phyloP scores from a whole-genome alignment of 2,797 vertebrate species.

The Eleutherodactylus coqui region DNA sequence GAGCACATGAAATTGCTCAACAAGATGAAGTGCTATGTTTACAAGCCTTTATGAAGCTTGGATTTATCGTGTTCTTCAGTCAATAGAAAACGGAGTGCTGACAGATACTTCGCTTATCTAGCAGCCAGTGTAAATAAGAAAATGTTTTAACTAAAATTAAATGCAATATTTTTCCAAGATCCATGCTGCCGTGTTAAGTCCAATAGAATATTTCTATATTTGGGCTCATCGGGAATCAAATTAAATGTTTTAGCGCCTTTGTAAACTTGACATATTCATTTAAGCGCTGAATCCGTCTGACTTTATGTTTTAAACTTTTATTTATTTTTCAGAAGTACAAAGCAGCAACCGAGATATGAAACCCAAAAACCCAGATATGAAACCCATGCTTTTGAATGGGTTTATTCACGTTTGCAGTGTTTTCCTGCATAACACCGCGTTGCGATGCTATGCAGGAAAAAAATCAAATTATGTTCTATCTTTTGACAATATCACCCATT shows the following conservation, averaged over 20 bases:
- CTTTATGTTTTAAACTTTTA: neutral
- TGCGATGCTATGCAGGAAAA: no score
- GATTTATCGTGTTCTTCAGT: conserved; percentile 26
- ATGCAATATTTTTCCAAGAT: neutral
- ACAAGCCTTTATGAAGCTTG: conserved; percentile 35
- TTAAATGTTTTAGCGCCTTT: neutral
- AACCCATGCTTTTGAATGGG: no score
- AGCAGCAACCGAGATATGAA: neutral
- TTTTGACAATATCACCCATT: no score
- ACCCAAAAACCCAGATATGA: neutral
- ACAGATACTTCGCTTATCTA: conserved; percentile 3
- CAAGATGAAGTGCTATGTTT: conserved; percentile 26
- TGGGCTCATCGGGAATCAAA: neutral
- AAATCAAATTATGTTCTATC: no score
- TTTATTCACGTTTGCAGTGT: no score
- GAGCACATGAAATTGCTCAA: conserved; percentile 26
- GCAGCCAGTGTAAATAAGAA: neutral
- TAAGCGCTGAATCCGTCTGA: neutral
- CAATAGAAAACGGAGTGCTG: conserved; percentile 26
- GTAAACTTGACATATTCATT: neutral
- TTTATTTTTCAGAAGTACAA: neutral
- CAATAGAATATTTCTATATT: neutral
- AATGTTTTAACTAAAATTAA: conserved; percentile 25
- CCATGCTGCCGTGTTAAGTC: neutral
- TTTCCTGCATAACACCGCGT: no score